A percentile compares a stretch with the other conserved stretches of the same genome.
phyloP scores from a whole-genome alignment of 2,113 vertebrate genomes.

The Panthera uncia region DNA sequence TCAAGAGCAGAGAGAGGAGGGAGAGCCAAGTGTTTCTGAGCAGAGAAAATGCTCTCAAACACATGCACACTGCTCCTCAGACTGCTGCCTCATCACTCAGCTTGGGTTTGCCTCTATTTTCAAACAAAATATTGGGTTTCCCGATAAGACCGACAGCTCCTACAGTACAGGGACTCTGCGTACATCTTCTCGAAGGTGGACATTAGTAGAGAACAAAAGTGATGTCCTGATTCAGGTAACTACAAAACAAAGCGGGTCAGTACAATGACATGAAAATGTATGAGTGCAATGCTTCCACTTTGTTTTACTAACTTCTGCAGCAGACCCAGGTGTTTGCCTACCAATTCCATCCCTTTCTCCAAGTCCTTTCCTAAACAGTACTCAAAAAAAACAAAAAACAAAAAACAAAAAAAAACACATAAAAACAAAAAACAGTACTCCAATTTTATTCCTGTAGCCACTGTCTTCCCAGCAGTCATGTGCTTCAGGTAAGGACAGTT shows the following conservation, averaged over 20 bases:
- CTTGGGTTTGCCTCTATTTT: background rate
- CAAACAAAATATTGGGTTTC: conserved; percentile 1
- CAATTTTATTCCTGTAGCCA: background rate
- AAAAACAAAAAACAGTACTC: background rate
- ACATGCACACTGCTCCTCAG: background rate
- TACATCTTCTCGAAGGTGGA: background rate
- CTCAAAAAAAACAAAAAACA: background rate
- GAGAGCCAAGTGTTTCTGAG: background rate
- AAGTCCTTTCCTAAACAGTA: background rate
- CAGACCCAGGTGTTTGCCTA: background rate
- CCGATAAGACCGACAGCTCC: background rate
- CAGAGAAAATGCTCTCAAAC: background rate
- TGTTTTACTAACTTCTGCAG: background rate
- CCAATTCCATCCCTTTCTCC: background rate
- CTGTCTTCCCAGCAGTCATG: background rate
- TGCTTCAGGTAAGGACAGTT: background rate
- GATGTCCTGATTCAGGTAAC: background rate
- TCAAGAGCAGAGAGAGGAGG: background rate
- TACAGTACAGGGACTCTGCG: background rate
- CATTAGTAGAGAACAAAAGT: background rate
- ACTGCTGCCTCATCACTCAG: background rate
- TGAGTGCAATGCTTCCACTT: background rate
- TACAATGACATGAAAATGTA: background rate
- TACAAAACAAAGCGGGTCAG: background rate
- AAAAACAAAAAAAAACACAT: too few species aligned